Percentiles rank a stretch among this genome's conserved stretches.
Evolutionary conservation across 2,888 invertebrate species (phyloP).

Genomic region (Pherbina coryleti): DNA sequence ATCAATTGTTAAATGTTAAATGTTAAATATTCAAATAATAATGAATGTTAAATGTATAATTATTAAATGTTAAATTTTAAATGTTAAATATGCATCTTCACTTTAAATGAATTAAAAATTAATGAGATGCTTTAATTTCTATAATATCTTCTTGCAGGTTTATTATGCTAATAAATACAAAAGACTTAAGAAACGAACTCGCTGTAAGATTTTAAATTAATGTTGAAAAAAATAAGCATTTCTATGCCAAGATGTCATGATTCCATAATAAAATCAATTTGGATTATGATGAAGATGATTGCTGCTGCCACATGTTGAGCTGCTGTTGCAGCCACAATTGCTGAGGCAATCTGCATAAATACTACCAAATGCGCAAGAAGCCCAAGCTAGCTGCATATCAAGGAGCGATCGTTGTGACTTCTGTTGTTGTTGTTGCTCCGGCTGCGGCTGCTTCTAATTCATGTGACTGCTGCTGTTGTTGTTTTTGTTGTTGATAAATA

Average conservation of each 20-base stretch:
- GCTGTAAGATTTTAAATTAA: neutral
- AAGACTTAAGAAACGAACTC: conserved; percentile 28
- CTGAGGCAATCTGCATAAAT: conserved; percentile 25
- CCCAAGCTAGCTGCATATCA: neutral
- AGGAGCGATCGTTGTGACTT: neutral
- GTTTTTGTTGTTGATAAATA: conserved; percentile 21
- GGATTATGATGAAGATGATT: conserved; percentile 34
- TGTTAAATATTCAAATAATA: too few relatives aligned
- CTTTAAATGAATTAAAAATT: neutral
- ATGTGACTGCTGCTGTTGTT: conserved; percentile 20
- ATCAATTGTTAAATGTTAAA: too few relatives aligned
- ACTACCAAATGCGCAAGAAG: neutral
- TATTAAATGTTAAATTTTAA: too few relatives aligned
- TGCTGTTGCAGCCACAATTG: neutral
- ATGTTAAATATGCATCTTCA: too few relatives aligned
- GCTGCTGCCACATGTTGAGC: conserved; percentile 16
- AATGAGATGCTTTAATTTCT: neutral
- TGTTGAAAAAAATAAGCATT: neutral
- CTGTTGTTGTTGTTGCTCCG: neutral
- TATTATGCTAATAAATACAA: conserved; percentile 6
- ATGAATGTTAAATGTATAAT: too few relatives aligned
- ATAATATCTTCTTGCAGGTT: neutral
- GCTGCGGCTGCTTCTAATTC: neutral
- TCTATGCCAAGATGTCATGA: neutral
- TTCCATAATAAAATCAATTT: conserved; percentile 31